Evolutionary conservation across 1,140 invertebrate species (phyloP).

Genomic region (Drosophila suzukii): DNA sequence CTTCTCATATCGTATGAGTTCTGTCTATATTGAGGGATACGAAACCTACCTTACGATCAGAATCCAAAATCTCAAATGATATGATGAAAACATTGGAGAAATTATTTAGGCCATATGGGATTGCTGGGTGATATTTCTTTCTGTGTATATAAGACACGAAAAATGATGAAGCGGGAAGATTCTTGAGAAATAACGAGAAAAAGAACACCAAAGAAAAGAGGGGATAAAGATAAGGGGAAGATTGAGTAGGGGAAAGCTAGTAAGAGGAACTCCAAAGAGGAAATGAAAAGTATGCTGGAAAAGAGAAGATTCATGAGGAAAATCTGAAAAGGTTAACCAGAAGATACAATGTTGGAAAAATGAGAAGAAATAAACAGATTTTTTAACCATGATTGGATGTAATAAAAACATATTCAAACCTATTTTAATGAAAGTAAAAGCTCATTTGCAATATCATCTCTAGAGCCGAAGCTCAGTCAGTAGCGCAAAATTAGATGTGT

Average conservation of each 20-base stretch:
- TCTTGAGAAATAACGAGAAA: constrained; percentile 15
- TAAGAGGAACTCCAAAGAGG: constrained; percentile 15
- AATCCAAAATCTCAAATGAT: not conserved
- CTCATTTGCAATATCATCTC: not conserved
- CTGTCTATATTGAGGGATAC: no score
- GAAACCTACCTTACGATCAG: no score
- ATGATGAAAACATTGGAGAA: not conserved
- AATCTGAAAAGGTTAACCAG: not conserved
- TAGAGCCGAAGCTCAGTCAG: not conserved
- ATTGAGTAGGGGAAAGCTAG: constrained; percentile 6
- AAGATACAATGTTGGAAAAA: not conserved
- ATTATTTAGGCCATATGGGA: no score
- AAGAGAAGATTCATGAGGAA: not conserved
- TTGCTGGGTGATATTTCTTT: not conserved
- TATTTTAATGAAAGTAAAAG: no score
- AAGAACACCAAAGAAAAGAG: constrained; percentile 14
- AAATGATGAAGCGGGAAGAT: constrained; percentile 21
- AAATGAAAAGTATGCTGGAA: constrained; percentile 9
- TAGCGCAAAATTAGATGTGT: not conserved
- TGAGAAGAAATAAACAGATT: no score
- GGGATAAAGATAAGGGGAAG: not conserved
- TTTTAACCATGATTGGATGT: no score
- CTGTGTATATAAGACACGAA: constrained; percentile 7
- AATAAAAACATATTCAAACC: no score
- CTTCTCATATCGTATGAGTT: no score